Evolutionary conservation across 1,140 invertebrate species (phyloP).

Genomic region (Bombus sylvicola): DNA sequence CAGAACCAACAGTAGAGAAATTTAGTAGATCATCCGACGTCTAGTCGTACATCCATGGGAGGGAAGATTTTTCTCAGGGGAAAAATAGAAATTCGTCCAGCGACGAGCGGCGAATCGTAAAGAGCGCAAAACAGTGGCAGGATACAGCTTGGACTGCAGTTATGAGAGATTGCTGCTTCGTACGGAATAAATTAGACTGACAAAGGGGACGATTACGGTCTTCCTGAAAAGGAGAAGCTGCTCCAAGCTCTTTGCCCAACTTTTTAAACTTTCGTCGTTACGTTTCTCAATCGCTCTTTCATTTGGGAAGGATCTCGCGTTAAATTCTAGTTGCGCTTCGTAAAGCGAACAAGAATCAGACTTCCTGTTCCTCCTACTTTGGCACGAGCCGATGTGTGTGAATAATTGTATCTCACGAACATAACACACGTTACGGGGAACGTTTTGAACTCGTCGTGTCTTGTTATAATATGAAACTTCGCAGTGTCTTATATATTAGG

Average conservation of each 20-base stretch:
- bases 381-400: neutral
- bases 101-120: neutral
- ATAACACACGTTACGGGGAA: too few relatives aligned
- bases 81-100: neutral
- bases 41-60: neutral
- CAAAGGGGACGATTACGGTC: neutral
- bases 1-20: neutral
- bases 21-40: neutral
- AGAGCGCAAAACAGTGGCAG: neutral
- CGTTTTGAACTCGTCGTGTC: too few relatives aligned
- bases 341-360: neutral
- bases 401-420: too few relatives aligned
- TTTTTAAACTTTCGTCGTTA: conserved; percentile 11
- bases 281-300: neutral
- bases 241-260: neutral
- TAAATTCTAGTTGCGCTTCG: neutral
- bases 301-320: neutral
- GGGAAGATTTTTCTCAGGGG: neutral
- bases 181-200: neutral
- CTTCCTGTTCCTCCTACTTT: neutral
- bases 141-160: neutral
- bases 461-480: too few relatives aligned
- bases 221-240: neutral
- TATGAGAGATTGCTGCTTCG: neutral
- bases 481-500: too few relatives aligned